These are phyloP conservation scores for Trigoniulus corallinus DNA, from an alignment of 1,140 invertebrate species.

Conservation along the genomic window DNA sequence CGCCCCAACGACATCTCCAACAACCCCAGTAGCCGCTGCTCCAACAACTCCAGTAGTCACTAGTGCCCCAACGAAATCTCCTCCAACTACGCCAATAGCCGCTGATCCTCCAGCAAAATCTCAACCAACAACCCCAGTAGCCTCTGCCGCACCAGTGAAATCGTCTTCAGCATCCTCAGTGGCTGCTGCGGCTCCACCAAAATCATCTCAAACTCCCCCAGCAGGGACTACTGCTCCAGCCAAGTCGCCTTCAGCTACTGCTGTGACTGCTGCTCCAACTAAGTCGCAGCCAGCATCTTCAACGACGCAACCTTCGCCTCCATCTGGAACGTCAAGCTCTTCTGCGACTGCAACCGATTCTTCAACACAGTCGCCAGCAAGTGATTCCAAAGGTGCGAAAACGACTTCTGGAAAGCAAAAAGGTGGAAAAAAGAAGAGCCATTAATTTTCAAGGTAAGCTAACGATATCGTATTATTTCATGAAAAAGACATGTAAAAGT, in stretches of 20 bases:
- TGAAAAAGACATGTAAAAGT: too few relatives aligned
- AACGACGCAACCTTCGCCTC: too few relatives aligned
- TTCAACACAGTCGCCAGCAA: too few relatives aligned
- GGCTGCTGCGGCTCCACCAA: neutral
- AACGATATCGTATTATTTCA: too few relatives aligned
- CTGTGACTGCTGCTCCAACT: neutral
- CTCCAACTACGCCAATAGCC: neutral
- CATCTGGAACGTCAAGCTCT: too few relatives aligned
- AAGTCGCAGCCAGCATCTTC: too few relatives aligned
- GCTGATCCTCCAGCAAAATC: neutral
- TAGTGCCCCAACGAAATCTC: neutral
- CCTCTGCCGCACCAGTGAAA: neutral
- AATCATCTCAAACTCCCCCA: conserved; percentile 11
- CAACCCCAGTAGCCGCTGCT: neutral
- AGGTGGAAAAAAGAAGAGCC: too few relatives aligned
- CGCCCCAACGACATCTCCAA: neutral
- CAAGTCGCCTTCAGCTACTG: neutral
- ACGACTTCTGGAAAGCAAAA: too few relatives aligned
- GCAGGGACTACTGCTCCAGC: conserved; percentile 19
- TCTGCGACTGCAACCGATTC: too few relatives aligned
- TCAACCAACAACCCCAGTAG: neutral
- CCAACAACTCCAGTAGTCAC: neutral
- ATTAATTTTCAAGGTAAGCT: too few relatives aligned
- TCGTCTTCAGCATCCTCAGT: neutral
- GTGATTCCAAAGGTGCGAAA: too few relatives aligned